Conservation (phyloP, 2,888 invertebrate genomes). For the Quadroppia sp. region DNA sequence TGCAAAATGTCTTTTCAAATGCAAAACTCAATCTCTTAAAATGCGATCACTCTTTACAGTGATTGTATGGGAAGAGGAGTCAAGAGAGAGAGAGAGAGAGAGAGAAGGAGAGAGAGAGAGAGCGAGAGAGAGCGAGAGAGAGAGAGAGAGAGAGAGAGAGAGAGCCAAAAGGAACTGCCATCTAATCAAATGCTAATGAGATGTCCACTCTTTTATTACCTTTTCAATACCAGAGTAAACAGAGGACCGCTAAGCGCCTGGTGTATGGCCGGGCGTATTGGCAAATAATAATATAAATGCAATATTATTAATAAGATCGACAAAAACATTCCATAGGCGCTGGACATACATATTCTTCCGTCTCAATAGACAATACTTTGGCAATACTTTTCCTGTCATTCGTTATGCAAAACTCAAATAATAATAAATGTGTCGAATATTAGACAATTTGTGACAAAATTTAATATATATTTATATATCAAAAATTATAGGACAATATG, state of each 20-base stretch:
- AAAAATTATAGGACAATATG: too few species aligned
- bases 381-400: background rate
- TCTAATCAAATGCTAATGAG: slow-evolving; percentile 33
- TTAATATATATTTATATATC: too few species aligned
- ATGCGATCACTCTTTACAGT: too few species aligned
- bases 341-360: background rate
- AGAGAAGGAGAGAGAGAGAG: background rate
- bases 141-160: too few species aligned
- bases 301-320: slow-evolving; percentile 15
- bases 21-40: too few species aligned
- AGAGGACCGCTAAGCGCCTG: background rate
- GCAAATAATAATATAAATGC: slow-evolving; percentile 26
- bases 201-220: slow-evolving; percentile 27
- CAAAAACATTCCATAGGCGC: slow-evolving; percentile 19
- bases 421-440: background rate
- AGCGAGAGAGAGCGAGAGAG: too few species aligned
- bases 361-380: background rate
- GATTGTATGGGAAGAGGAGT: too few species aligned
- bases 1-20: too few species aligned
- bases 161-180: too few species aligned
- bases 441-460: too few species aligned
- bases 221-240: slow-evolving; percentile 22
- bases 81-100: too few species aligned
- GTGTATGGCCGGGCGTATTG: background rate
- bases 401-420: slow-evolving; percentile 1